Percentiles rank a stretch among this genome's conserved stretches.
These are phyloP conservation scores for Ganaspis brasiliensis DNA, from an alignment of 2,888 invertebrate species.

Conservation along the genomic window DNA sequence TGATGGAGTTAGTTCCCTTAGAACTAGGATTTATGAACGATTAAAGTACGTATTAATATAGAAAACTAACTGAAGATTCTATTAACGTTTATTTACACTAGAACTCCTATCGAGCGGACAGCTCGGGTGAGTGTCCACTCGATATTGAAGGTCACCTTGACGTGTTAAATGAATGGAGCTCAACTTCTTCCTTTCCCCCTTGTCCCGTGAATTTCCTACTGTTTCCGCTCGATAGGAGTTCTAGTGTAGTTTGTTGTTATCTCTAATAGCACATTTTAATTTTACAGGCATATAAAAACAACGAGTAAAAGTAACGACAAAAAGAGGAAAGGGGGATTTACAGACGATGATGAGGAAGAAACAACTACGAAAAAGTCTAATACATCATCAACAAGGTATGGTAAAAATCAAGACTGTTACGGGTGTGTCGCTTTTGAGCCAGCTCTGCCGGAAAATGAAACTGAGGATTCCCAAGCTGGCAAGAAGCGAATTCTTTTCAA, in stretches of 20 bases:
- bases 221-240: too few relatives aligned
- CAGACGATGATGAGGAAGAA: neutral
- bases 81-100: too few relatives aligned
- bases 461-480: neutral
- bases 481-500: neutral
- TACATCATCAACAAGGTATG: neutral
- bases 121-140: too few relatives aligned
- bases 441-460: neutral
- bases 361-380: neutral
- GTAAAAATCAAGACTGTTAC: neutral
- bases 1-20: neutral
- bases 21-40: neutral
- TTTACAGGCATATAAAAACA: too few relatives aligned
- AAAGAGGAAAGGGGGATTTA: neutral
- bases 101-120: too few relatives aligned
- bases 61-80: too few relatives aligned
- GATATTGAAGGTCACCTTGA: too few relatives aligned
- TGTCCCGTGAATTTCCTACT: too few relatives aligned
- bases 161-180: too few relatives aligned
- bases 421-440: neutral
- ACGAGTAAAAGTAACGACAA: neutral
- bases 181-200: too few relatives aligned
- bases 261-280: too few relatives aligned
- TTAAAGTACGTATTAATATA: constrained; percentile 4
- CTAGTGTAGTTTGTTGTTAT: too few relatives aligned